phyloP scores from a whole-genome alignment of 2,797 vertebrate genomes.

The Karalla daura region DNA sequence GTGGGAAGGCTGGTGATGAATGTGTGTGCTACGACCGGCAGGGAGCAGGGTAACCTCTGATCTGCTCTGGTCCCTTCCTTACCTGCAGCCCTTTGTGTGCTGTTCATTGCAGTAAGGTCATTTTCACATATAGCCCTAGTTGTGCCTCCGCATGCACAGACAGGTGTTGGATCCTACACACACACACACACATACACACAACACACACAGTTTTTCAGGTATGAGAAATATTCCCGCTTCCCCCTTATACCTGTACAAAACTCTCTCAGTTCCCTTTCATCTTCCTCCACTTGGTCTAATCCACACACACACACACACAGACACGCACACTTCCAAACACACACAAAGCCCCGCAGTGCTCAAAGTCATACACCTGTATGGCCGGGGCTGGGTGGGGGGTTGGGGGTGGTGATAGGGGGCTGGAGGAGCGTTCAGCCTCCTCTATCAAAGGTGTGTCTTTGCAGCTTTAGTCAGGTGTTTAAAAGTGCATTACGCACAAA shows the following conservation, averaged over 20 bases:
- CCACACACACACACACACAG: conserved; percentile 5
- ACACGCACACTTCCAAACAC: conserved; percentile 20
- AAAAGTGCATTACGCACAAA: conserved; percentile 64
- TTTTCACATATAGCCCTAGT: conserved; percentile 51
- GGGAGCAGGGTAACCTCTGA: conserved; percentile 65
- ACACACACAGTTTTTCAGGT: neutral
- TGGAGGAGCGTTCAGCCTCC: no score
- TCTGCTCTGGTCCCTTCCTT: conserved; percentile 51
- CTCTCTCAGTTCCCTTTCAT: conserved; percentile 8
- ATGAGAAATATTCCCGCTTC: neutral
- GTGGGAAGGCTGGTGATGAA: conserved; percentile 73
- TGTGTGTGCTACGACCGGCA: conserved; percentile 53
- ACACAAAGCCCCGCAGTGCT: conserved; percentile 35
- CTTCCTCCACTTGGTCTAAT: neutral
- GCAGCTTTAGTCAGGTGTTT: conserved; percentile 64
- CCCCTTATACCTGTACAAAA: conserved; percentile 1
- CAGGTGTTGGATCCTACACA: conserved; percentile 31
- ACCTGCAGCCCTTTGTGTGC: conserved; percentile 54
- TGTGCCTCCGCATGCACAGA: conserved; percentile 21
- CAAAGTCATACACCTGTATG: conserved; percentile 55
- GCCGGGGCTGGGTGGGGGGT: no score
- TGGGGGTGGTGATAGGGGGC: no score
- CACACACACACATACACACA: conserved; percentile 1
- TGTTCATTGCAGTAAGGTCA: conserved; percentile 54
- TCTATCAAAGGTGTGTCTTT: conserved; percentile 42